A percentile compares a stretch with the other conserved stretches of the same genome.
These are phyloP conservation scores for Papio anubis DNA, from an alignment of 2,113 vertebrate genomes.

Conservation along the genomic window DNA sequence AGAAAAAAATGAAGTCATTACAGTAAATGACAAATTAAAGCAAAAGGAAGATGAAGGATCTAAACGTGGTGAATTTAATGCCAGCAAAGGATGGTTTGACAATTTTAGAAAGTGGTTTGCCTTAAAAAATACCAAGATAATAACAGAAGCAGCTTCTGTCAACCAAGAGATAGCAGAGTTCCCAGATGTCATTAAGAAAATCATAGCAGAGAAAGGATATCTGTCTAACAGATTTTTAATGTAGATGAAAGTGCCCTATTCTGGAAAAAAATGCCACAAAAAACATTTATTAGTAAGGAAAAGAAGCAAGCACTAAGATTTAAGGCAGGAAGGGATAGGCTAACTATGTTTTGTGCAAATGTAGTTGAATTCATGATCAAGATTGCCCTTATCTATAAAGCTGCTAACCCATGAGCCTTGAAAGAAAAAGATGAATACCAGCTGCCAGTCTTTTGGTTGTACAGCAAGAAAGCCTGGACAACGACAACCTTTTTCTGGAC, in stretches of 20 bases:
- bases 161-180: not conserved
- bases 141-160: not conserved
- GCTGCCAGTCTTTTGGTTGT: not conserved
- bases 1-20: not conserved
- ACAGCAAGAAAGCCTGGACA: not conserved
- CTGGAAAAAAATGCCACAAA: not conserved
- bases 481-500: not conserved
- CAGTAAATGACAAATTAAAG: not conserved
- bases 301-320: not conserved
- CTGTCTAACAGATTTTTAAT: not conserved
- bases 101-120: not conserved
- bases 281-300: not conserved
- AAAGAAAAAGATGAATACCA: not conserved
- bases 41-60: not conserved
- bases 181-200: not conserved
- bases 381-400: not conserved
- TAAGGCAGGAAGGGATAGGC: not conserved
- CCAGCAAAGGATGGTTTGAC: not conserved
- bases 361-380: not conserved
- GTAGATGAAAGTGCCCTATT: not conserved
- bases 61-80: not conserved
- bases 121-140: not conserved
- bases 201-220: not conserved
- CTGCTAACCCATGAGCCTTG: not conserved
- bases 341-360: not conserved